phyloP scores from a whole-genome alignment of 2,113 vertebrate species.

The Junco hyemalis region DNA sequence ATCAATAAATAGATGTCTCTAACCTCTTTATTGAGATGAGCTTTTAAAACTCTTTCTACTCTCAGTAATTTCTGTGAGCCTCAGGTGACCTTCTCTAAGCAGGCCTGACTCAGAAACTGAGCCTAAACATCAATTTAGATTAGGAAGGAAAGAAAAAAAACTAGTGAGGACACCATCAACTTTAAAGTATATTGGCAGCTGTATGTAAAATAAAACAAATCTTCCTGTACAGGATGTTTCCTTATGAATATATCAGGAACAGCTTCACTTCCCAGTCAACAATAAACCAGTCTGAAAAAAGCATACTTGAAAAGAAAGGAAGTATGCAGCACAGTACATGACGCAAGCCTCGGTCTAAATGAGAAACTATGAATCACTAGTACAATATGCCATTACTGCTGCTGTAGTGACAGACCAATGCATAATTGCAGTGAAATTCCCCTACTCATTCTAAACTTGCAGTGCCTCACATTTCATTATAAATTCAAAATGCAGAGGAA shows the following conservation, averaged over 20 bases:
- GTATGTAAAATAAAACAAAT: conserved; percentile 30
- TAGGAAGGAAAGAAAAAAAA: not conserved
- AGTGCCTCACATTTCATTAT: not conserved
- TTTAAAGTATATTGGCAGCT: conserved; percentile 26
- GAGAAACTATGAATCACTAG: conserved; percentile 24
- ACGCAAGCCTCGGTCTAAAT: conserved; percentile 16
- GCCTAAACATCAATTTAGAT: not conserved
- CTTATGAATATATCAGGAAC: conserved; percentile 5
- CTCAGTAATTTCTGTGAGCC: not conserved
- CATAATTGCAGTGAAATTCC: not conserved
- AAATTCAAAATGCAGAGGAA: not conserved
- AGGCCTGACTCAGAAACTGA: not conserved
- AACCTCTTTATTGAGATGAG: not conserved
- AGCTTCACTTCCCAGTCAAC: conserved; percentile 19
- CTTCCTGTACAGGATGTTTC: conserved; percentile 56
- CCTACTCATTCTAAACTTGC: not conserved
- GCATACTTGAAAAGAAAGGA: conserved; percentile 56
- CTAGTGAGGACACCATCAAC: not conserved
- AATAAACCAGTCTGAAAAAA: not conserved
- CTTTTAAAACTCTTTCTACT: not conserved
- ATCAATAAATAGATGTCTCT: not conserved
- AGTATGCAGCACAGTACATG: not conserved
- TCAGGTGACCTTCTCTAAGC: not conserved
- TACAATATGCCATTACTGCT: not conserved
- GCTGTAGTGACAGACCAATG: not conserved